Conservation (phyloP, 2,113 vertebrate species). For the Heliornis fulica region DNA sequence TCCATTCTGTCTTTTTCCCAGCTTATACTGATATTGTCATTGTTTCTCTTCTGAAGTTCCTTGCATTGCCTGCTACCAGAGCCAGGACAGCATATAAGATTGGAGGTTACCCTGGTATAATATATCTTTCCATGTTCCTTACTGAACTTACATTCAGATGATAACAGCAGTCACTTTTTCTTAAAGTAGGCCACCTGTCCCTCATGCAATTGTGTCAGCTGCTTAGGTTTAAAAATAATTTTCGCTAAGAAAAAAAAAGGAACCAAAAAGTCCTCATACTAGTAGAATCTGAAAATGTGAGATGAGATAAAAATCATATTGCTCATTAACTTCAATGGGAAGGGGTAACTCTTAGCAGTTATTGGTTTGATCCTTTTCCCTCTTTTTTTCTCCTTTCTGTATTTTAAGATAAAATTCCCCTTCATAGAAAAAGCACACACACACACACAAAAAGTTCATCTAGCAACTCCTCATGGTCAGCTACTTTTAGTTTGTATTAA, state of each 20-base stretch:
- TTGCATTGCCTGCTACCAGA: neutral
- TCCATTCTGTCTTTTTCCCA: neutral
- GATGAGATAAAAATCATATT: neutral
- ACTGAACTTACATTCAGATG: neutral
- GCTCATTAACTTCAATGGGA: neutral
- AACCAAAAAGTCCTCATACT: neutral
- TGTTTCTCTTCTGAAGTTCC: neutral
- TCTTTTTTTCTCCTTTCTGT: neutral
- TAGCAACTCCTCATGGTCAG: neutral
- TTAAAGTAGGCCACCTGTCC: constrained; percentile 38
- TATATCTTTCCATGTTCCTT: neutral
- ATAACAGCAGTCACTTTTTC: neutral
- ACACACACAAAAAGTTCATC: neutral
- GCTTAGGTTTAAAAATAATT: constrained; percentile 47
- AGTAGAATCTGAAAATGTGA: neutral
- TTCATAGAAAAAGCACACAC: neutral
- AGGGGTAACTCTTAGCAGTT: neutral
- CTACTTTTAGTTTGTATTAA: neutral
- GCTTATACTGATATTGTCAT: neutral
- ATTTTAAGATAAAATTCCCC: neutral
- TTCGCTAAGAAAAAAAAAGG: constrained; percentile 7
- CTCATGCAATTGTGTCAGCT: constrained; percentile 29
- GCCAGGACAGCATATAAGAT: neutral
- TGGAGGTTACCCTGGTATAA: neutral
- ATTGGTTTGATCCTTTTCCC: neutral